Evolutionary conservation across 53 echinoderm and acorn worm species (phyloP).

Genomic region (Stichopus horrens): DNA sequence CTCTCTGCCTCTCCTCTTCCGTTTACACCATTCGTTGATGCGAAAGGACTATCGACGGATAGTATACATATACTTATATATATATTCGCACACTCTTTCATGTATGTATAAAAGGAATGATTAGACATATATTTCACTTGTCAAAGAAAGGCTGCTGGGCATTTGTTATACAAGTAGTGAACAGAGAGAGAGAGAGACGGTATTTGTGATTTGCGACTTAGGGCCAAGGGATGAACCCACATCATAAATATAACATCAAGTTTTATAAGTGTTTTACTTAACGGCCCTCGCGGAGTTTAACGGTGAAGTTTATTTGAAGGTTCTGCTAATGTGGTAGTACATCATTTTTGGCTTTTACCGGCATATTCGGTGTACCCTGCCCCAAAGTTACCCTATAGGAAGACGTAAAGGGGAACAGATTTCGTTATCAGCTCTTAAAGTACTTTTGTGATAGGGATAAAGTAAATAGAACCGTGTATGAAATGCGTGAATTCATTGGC

Average conservation of each 20-base stretch:
- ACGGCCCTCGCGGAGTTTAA: conserved; percentile 34
- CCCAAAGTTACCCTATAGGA: not conserved
- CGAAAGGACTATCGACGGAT: not conserved
- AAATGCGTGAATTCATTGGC: too few species aligned
- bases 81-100: too few species aligned
- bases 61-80: too few species aligned
- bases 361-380: not conserved
- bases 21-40: not conserved
- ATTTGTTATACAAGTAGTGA: too few species aligned
- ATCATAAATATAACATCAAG: conserved; percentile 29
- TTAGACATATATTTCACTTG: too few species aligned
- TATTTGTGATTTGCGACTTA: conserved; percentile 16
- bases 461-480: not conserved
- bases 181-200: too few species aligned
- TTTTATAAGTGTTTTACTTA: conserved; percentile 36
- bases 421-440: conserved; percentile 3
- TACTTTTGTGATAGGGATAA: conserved; percentile 17
- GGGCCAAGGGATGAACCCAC: not conserved
- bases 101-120: too few species aligned
- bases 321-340: conserved; percentile 16
- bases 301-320: conserved; percentile 29
- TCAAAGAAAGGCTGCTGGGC: too few species aligned
- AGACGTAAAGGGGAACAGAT: conserved; percentile 19
- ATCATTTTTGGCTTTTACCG: not conserved
- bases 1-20: not conserved